phyloP scores from a whole-genome alignment of 2,888 invertebrate genomes.

The Imbricaverruca yamaguchii region DNA sequence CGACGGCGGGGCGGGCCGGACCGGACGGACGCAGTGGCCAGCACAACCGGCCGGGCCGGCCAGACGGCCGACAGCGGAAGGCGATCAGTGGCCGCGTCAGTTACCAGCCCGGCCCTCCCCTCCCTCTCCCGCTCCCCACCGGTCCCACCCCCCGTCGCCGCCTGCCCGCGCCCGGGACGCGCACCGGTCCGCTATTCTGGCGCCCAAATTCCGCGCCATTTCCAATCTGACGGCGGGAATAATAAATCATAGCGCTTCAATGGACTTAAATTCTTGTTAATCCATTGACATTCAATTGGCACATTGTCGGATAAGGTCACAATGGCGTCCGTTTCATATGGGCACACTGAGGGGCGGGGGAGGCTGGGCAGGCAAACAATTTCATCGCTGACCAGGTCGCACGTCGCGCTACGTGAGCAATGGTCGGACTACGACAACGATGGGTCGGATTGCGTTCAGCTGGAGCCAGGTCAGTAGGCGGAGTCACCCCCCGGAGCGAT shows the following conservation, averaged over 20 bases:
- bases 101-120: not conserved
- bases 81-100: not conserved
- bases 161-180: not conserved
- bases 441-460: too few relatives aligned
- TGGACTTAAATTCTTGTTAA: conserved; percentile 11
- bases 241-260: conserved; percentile 13
- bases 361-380: not conserved
- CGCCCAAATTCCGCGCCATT: conserved; percentile 10
- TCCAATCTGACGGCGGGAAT: not conserved
- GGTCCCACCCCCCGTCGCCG: not conserved
- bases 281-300: conserved; percentile 14
- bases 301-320: conserved; percentile 11
- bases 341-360: not conserved
- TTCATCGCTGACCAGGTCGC: not conserved
- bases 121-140: not conserved
- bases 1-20: too few relatives aligned
- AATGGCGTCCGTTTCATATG: not conserved
- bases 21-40: too few relatives aligned
- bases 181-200: conserved; percentile 4
- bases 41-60: too few relatives aligned
- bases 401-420: not conserved
- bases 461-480: too few relatives aligned
- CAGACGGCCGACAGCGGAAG: not conserved
- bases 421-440: too few relatives aligned
- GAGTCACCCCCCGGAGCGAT: too few relatives aligned